Conservation (phyloP, 2,113 vertebrate species). For the Diphyllodes magnificus region DNA sequence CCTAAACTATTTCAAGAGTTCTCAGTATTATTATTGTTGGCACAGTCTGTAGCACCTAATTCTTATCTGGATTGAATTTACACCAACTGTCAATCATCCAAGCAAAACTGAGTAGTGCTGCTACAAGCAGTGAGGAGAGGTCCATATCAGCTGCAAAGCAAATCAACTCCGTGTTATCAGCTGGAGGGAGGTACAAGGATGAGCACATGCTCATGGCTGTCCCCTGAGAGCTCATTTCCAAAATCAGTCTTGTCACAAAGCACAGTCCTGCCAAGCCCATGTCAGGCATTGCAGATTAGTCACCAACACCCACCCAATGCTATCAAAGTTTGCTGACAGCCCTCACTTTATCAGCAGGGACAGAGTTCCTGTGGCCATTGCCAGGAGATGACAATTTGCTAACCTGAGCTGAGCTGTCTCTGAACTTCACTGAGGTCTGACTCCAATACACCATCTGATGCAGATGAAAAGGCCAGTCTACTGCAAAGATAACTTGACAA, state of each 20-base stretch:
- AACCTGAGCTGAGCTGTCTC: background rate
- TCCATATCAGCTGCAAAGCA: background rate
- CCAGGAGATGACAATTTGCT: constrained; percentile 33
- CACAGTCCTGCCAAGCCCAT: background rate
- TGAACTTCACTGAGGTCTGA: background rate
- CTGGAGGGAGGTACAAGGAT: background rate
- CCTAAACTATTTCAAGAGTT: background rate
- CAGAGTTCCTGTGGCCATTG: constrained; percentile 47
- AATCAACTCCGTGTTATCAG: background rate
- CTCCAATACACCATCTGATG: background rate
- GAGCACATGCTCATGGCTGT: background rate
- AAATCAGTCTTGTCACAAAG: constrained; percentile 1
- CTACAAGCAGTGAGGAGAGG: background rate
- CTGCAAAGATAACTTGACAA: background rate
- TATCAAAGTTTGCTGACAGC: background rate
- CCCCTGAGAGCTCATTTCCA: background rate
- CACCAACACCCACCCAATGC: background rate
- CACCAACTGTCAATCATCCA: background rate
- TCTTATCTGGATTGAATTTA: constrained; percentile 5
- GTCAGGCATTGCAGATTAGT: background rate
- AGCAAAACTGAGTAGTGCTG: background rate
- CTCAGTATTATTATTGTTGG: background rate
- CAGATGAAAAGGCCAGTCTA: background rate
- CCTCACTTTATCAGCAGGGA: constrained; percentile 41
- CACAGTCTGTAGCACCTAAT: background rate